Percentiles rank a stretch among this genome's conserved stretches.
These are phyloP conservation scores for Macquaria australasica DNA, from an alignment of 2,113 vertebrate species.

Conservation along the genomic window DNA sequence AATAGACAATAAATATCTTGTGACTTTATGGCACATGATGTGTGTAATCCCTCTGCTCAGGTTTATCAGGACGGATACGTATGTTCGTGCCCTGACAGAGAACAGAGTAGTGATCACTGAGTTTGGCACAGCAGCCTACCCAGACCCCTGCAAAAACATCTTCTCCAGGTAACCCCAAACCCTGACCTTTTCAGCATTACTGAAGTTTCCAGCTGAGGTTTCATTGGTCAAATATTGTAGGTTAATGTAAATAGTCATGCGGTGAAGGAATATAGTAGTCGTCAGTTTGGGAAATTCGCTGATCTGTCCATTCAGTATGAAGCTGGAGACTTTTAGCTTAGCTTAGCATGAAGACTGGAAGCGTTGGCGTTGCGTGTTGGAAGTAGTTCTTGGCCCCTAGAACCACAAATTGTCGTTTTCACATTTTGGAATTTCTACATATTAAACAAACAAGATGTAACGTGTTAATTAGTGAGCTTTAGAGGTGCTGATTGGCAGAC, in stretches of 20 bases:
- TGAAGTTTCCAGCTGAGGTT: neutral
- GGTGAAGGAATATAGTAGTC: neutral
- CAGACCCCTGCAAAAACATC: conserved; percentile 99
- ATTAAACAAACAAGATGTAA: too few species aligned
- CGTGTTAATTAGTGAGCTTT: too few species aligned
- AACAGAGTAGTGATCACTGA: conserved; percentile 96
- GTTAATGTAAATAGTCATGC: neutral
- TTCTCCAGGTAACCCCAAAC: conserved; percentile 91
- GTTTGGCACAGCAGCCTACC: conserved; percentile 95
- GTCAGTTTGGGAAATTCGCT: too few species aligned
- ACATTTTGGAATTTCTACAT: too few species aligned
- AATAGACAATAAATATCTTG: neutral
- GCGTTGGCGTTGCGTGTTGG: too few species aligned
- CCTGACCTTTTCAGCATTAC: neutral
- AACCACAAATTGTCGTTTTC: too few species aligned
- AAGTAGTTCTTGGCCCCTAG: too few species aligned
- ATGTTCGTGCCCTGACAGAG: conserved; percentile 94
- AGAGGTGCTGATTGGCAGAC: too few species aligned
- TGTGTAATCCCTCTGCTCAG: conserved; percentile 71
- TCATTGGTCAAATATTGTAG: neutral
- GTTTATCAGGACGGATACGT: conserved; percentile 91
- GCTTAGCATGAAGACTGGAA: too few species aligned
- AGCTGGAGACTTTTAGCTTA: too few species aligned
- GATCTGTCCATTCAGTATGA: too few species aligned
- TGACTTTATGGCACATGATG: neutral